phyloP scores from a whole-genome alignment of 2,888 invertebrate genomes.

The Xestia c-nigrum region DNA sequence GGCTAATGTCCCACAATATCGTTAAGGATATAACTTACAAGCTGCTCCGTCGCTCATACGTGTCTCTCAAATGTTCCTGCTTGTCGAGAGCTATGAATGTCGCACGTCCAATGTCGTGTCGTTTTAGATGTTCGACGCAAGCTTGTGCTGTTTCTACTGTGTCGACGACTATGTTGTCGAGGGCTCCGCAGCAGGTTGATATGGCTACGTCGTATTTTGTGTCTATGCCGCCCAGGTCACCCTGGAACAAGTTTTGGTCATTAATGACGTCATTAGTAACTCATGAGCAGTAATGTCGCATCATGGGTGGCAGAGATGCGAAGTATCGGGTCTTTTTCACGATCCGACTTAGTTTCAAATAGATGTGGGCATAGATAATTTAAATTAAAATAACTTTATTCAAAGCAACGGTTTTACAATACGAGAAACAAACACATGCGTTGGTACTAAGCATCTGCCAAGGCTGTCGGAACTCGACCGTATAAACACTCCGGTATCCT shows the following conservation, averaged over 20 bases:
- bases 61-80: slow-evolving; percentile 90
- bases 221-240: slow-evolving; percentile 98
- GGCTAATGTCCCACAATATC: background rate
- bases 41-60: slow-evolving; percentile 62
- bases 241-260: slow-evolving; percentile 89
- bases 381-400: too few relatives aligned
- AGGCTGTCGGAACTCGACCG: too few relatives aligned
- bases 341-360: too few relatives aligned
- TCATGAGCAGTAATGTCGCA: background rate
- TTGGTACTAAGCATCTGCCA: too few relatives aligned
- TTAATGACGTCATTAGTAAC: background rate
- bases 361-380: too few relatives aligned
- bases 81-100: slow-evolving; percentile 98
- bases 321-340: too few relatives aligned
- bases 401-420: too few relatives aligned
- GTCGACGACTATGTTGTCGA: slow-evolving; percentile 98
- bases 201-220: slow-evolving; percentile 98
- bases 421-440: too few relatives aligned
- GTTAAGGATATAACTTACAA: slow-evolving; percentile 75
- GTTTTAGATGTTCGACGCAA: slow-evolving; percentile 95
- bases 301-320: too few relatives aligned
- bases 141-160: slow-evolving; percentile 95
- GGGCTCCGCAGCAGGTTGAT: slow-evolving; percentile 97
- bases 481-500: too few relatives aligned
- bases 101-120: slow-evolving; percentile 94